Conservation (phyloP, 2,797 vertebrate species). For the Halcyon smyrnensis region DNA sequence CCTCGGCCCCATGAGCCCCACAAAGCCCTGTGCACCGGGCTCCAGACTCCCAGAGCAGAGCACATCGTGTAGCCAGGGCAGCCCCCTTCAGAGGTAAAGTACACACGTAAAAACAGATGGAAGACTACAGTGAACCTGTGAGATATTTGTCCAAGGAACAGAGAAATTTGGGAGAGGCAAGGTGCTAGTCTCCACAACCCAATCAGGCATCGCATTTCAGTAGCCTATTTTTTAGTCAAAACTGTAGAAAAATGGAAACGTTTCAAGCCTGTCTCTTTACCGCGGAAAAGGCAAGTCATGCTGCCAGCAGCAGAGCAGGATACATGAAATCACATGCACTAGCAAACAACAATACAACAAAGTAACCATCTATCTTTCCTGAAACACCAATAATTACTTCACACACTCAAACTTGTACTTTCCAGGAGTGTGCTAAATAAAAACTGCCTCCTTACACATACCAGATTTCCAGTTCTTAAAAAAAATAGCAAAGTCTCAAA, state of each 20-base stretch:
- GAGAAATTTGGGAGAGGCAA: background rate
- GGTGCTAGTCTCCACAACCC: background rate
- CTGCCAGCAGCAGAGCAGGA: background rate
- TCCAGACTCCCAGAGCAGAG: background rate
- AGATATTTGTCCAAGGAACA: background rate
- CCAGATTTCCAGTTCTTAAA: background rate
- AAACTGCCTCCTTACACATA: background rate
- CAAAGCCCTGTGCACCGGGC: rapidly evolving
- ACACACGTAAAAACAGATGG: background rate
- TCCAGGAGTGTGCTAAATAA: background rate
- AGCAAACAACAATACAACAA: background rate
- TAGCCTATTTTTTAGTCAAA: background rate
- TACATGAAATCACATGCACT: background rate
- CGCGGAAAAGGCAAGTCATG: background rate
- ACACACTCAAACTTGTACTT: background rate
- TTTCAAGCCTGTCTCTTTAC: background rate
- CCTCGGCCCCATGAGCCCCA: rapidly evolving
- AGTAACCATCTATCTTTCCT: background rate
- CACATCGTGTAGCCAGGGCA: background rate
- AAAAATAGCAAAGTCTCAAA: background rate
- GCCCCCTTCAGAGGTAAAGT: background rate
- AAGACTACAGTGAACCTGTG: background rate
- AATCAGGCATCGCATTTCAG: background rate
- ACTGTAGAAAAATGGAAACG: background rate
- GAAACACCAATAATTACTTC: background rate